Conservation (phyloP, 2,797 vertebrate genomes). For the Naso thynnoides region DNA sequence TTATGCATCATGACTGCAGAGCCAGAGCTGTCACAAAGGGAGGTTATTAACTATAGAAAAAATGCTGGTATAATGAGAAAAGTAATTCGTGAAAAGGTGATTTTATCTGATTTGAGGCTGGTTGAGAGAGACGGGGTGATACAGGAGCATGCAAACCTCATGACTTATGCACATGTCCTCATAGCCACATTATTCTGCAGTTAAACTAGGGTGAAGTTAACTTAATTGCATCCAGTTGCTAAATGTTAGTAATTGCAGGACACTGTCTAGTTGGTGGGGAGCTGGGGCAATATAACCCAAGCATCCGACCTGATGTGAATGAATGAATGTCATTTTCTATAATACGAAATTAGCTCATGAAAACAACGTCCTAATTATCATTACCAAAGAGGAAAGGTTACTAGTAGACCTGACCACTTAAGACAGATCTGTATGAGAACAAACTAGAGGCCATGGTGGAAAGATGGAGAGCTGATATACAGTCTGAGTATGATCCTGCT, state of each 20-base stretch:
- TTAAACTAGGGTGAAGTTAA: conserved; percentile 40
- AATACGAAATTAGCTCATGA: conserved; percentile 38
- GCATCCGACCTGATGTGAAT: conserved; percentile 14
- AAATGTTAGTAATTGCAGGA: conserved; percentile 49
- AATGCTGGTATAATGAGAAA: conserved; percentile 39
- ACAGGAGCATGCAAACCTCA: conserved; percentile 2
- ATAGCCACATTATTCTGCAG: neutral
- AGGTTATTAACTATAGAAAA: conserved; percentile 38
- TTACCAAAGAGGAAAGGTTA: conserved; percentile 19
- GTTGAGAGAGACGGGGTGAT: conserved; percentile 14
- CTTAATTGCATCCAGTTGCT: conserved; percentile 25
- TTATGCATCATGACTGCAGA: conserved; percentile 28
- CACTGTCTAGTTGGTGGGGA: conserved; percentile 34
- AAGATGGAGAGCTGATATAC: neutral
- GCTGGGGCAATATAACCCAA: conserved; percentile 35
- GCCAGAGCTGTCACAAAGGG: conserved; percentile 12
- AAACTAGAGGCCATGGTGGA: conserved; percentile 24
- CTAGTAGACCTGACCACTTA: conserved; percentile 18
- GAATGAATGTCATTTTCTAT: conserved; percentile 43
- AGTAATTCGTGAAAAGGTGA: conserved; percentile 43
- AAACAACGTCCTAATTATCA: conserved; percentile 55
- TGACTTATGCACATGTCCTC: neutral
- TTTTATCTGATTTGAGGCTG: conserved; percentile 32
- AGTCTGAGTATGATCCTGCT: conserved; percentile 21
- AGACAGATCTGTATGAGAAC: conserved; percentile 17